phyloP scores from a whole-genome alignment of 1,140 invertebrate species.

The Aphelenchoides besseyi region DNA sequence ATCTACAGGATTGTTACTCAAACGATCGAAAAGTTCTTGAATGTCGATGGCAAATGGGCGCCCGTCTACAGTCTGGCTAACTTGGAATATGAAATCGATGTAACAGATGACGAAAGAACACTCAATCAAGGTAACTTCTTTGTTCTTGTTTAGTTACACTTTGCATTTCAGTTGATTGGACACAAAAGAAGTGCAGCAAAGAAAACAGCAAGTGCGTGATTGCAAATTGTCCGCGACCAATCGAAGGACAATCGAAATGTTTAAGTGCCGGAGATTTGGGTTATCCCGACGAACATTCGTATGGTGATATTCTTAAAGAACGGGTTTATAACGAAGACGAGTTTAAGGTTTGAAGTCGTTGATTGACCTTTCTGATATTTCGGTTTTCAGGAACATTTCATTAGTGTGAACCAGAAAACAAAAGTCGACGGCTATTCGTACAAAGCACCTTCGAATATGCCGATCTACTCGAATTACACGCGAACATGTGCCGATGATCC shows the following conservation, averaged over 20 bases:
- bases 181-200: background rate
- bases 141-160: background rate
- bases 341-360: background rate
- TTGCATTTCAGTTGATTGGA: background rate
- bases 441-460: conserved; percentile 8
- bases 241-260: background rate
- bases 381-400: conserved; percentile 23
- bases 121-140: conserved; percentile 11
- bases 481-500: background rate
- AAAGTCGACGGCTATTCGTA: conserved; percentile 18
- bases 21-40: background rate
- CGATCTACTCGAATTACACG: background rate
- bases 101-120: background rate
- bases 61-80: conserved; percentile 11
- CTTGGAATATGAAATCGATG: background rate
- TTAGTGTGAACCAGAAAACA: conserved; percentile 3
- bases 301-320: conserved; percentile 9
- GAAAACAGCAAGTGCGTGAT: background rate
- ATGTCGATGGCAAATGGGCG: background rate
- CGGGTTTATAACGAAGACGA: conserved; percentile 4
- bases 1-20: conserved; percentile 14
- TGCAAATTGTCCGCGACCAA: background rate
- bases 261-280: background rate
- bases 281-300: background rate
- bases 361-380: background rate